Evolutionary conservation across 2,797 vertebrate species (phyloP).

Genomic region (Ambastaia sidthimunki): DNA sequence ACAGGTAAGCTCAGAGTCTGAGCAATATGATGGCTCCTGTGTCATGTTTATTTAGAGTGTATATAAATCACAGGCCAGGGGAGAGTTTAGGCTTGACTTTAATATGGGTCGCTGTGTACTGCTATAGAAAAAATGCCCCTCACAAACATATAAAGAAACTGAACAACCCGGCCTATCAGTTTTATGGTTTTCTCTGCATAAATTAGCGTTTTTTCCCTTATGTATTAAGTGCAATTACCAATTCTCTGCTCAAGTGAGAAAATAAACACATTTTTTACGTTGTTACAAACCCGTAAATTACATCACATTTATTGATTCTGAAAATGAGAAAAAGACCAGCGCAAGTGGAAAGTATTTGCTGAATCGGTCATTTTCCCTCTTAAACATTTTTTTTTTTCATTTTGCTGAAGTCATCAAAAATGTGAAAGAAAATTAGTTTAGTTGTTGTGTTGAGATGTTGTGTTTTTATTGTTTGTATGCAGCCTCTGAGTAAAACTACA

Average conservation of each 20-base stretch:
- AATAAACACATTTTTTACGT: slow-evolving; percentile 37
- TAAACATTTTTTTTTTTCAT: slow-evolving; percentile 9
- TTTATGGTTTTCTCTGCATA: slow-evolving; percentile 1
- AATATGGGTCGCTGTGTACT: not conserved
- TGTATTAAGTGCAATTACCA: slow-evolving; percentile 36
- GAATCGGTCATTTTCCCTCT: slow-evolving; percentile 51
- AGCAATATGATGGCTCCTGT: not conserved
- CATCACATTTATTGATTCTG: slow-evolving; percentile 56
- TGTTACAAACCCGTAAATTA: slow-evolving; percentile 43
- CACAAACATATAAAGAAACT: too few relatives aligned
- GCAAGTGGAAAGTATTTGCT: slow-evolving; percentile 35
- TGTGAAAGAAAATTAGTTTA: slow-evolving; percentile 41
- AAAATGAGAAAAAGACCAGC: slow-evolving; percentile 60
- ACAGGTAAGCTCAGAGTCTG: not conserved
- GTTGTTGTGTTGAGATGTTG: not conserved
- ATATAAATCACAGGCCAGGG: not conserved
- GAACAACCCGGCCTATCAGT: too few relatives aligned
- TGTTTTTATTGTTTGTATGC: not conserved
- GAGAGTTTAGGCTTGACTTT: not conserved
- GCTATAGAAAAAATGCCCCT: slow-evolving; percentile 8
- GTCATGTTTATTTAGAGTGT: not conserved
- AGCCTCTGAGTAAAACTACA: not conserved
- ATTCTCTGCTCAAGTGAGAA: slow-evolving; percentile 29
- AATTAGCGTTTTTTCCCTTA: slow-evolving; percentile 31
- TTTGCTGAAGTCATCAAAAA: slow-evolving; percentile 52